These are phyloP conservation scores for Onthophagus sagittarius DNA, from an alignment of 2,888 invertebrate genomes.

Conservation along the genomic window DNA sequence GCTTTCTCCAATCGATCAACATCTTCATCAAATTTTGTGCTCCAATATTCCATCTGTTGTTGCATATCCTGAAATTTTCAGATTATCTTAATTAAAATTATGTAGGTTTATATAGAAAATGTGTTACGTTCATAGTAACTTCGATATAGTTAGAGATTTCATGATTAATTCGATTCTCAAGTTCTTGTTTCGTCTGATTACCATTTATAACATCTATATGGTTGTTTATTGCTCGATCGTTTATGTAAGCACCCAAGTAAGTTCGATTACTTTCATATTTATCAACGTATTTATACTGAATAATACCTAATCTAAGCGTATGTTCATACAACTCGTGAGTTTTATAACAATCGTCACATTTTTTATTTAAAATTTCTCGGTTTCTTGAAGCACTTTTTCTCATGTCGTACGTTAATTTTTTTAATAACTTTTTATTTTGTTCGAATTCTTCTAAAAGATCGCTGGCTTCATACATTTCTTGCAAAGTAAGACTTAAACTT, in stretches of 20 bases:
- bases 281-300: constrained; percentile 34
- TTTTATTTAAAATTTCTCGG: constrained; percentile 4
- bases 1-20: constrained; percentile 40
- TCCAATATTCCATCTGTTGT: constrained; percentile 42
- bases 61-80: constrained; percentile 20
- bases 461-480: not conserved
- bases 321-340: constrained; percentile 1
- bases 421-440: not conserved
- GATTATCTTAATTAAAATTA: not conserved
- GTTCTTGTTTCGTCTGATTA: constrained; percentile 37
- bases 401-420: not conserved
- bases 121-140: not conserved
- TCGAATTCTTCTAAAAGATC: not conserved
- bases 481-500: not conserved
- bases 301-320: constrained; percentile 30
- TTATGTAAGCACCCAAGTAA: constrained; percentile 40
- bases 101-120: not conserved
- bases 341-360: constrained; percentile 13
- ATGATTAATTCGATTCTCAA: constrained; percentile 41
- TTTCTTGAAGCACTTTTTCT: constrained; percentile 3
- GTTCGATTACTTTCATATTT: constrained; percentile 43
- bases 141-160: constrained; percentile 41
- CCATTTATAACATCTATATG: constrained; percentile 35
- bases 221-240: constrained; percentile 35
- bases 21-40: constrained; percentile 42